phyloP scores from a whole-genome alignment of 2,797 vertebrate genomes.

The Calcarius lapponicus region DNA sequence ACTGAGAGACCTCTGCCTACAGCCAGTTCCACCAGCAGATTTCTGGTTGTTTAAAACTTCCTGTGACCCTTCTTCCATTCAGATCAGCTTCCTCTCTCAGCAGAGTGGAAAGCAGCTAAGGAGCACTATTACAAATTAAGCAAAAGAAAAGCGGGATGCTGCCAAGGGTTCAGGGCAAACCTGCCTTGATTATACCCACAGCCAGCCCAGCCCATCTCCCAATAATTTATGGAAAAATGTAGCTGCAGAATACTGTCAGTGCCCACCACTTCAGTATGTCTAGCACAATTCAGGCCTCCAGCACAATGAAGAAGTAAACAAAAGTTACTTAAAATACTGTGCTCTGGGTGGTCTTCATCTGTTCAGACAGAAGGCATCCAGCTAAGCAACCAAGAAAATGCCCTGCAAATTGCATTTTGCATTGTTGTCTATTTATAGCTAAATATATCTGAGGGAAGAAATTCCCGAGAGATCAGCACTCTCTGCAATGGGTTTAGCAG shows the following conservation, averaged over 20 bases:
- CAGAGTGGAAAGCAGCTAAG: background rate
- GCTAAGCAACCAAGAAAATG: background rate
- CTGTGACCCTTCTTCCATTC: background rate
- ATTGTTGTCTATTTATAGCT: background rate
- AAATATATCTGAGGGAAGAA: background rate
- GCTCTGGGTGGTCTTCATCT: background rate
- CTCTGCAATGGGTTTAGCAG: background rate
- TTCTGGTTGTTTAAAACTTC: background rate
- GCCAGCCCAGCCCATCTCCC: background rate
- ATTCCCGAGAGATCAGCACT: background rate
- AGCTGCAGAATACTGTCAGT: background rate
- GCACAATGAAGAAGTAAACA: background rate
- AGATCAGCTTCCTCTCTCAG: background rate
- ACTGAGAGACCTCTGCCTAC: background rate
- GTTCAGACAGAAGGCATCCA: background rate
- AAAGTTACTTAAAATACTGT: background rate
- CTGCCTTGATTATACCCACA: accelerated
- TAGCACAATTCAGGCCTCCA: background rate
- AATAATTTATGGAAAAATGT: background rate
- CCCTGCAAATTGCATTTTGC: background rate
- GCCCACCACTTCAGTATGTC: background rate
- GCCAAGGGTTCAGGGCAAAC: background rate
- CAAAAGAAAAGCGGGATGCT: background rate
- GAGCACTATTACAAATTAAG: background rate
- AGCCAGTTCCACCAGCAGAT: background rate